Conservation (phyloP, 2,113 vertebrate genomes). For the Dolichotis patagonum region DNA sequence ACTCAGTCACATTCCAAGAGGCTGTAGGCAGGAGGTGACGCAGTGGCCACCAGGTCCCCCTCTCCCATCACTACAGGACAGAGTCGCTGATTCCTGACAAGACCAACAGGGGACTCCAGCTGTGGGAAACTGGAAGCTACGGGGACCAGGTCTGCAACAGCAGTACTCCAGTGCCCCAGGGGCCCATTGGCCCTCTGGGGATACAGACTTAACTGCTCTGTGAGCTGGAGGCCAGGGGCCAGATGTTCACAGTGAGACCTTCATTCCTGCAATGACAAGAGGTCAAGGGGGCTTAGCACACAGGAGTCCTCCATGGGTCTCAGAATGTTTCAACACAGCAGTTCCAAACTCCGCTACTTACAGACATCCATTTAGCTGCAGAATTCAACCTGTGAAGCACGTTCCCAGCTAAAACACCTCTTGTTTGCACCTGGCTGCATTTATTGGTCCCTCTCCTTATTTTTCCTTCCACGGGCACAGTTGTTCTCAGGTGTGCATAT, state of each 20-base stretch:
- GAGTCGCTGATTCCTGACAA: constrained; percentile 58
- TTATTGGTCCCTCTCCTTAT: not conserved
- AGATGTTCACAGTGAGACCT: no score
- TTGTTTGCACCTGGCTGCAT: not conserved
- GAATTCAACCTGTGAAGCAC: not conserved
- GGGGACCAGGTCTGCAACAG: constrained; percentile 57
- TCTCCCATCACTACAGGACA: not conserved
- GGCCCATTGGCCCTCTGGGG: not conserved
- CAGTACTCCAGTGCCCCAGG: constrained; percentile 62
- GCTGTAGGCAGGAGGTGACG: not conserved
- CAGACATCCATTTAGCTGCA: accelerated
- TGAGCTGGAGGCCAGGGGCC: not conserved
- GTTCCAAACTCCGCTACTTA: not conserved
- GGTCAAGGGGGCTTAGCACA: not conserved
- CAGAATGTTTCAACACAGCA: not conserved
- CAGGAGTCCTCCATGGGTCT: no score
- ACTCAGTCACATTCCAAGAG: constrained; percentile 46
- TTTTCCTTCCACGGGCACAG: not conserved
- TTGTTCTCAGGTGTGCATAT: not conserved
- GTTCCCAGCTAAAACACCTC: not conserved
- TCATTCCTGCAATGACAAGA: not conserved
- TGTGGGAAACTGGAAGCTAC: constrained; percentile 73
- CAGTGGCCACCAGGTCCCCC: not conserved
- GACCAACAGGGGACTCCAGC: constrained; percentile 74
- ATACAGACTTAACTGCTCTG: not conserved